Evolutionary conservation across 2,113 vertebrate genomes (phyloP).

Genomic region (Strix aluco): DNA sequence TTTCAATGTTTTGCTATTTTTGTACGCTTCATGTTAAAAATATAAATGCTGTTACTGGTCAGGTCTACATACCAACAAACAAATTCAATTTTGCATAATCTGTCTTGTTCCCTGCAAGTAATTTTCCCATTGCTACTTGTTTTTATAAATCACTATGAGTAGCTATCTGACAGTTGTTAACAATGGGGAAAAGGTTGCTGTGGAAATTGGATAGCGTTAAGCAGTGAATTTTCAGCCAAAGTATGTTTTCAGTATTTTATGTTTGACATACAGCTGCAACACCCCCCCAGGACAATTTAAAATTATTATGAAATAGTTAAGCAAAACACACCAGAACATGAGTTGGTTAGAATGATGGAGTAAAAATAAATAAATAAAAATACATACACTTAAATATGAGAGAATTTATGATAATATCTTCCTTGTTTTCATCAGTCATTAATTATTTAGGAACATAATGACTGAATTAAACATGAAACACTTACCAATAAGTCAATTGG

Average conservation of each 20-base stretch:
- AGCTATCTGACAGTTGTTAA: background rate
- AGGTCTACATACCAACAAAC: background rate
- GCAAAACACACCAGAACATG: background rate
- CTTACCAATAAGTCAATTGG: background rate
- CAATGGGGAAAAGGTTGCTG: background rate
- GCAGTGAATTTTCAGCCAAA: background rate
- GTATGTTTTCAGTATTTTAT: background rate
- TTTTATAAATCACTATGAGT: background rate
- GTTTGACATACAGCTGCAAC: background rate
- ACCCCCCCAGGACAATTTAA: background rate
- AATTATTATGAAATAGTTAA: background rate
- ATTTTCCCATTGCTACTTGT: background rate
- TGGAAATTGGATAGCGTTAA: background rate
- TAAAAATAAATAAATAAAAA: background rate
- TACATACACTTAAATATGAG: background rate
- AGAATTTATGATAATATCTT: background rate
- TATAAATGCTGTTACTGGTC: background rate
- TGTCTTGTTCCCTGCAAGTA: background rate
- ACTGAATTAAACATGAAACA: background rate
- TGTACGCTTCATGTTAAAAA: background rate
- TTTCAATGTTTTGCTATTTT: background rate
- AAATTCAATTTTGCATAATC: background rate
- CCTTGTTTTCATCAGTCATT: background rate
- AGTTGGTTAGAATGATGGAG: background rate
- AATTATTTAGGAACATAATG: background rate